A percentile compares a stretch with the other conserved stretches of the same genome.
Conservation (phyloP, 2,113 vertebrate species). For the Daubentonia madagascariensis region DNA sequence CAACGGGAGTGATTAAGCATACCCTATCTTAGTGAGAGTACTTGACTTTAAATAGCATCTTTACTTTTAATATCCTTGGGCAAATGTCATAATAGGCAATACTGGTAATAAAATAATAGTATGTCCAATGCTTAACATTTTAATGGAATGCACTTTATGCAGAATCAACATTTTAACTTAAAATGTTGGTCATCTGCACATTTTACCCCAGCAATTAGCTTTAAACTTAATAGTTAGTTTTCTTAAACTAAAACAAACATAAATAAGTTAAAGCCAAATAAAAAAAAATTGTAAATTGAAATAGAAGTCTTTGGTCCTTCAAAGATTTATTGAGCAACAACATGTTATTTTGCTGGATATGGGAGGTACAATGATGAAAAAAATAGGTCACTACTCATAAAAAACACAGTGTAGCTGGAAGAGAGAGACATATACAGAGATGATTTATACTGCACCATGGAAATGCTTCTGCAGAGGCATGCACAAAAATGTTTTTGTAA, state of each 20-base stretch:
- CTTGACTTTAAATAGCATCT: conserved; percentile 20
- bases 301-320: neutral
- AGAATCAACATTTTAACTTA: neutral
- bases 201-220: neutral
- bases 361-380: neutral
- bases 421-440: neutral
- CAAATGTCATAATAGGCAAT: neutral
- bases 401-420: neutral
- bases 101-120: neutral
- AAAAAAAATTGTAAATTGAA: conserved; percentile 6
- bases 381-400: neutral
- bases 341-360: neutral
- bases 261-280: conserved; percentile 20
- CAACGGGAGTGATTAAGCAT: neutral
- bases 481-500: neutral
- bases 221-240: neutral
- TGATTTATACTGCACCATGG: neutral
- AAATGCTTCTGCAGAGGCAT: neutral
- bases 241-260: neutral
- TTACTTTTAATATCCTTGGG: conserved; percentile 2
- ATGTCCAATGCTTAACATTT: neutral
- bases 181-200: neutral
- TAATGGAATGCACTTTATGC: neutral
- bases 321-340: neutral
- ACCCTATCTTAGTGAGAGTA: neutral